Base-by-base conservation (phyloP, 2,888 invertebrate genomes). In the Neocrepidodera transversa region DNA sequence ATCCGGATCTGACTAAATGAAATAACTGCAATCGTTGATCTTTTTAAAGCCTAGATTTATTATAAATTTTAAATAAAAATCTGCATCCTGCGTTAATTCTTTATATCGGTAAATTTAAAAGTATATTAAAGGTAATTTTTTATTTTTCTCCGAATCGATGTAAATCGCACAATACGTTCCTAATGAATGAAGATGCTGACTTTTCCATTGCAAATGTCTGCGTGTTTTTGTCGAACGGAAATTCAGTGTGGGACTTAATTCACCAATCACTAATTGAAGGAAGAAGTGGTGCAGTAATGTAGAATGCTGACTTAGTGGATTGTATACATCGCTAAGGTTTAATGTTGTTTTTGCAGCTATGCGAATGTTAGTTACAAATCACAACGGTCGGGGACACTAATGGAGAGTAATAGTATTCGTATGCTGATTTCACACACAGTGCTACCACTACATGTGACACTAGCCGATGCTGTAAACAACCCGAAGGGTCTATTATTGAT, bases 391-490 rank as follows among this genome's bases (percentile, higher is more conserved):
- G 71, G 70, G 75, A 77, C 75, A 74, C 74, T 76, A 76, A 77
- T 76, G 75, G 76, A 76, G 77, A 77, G 68, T 76, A 76, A 77
- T 76, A 73, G 77, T 73, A 72, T 76, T 77, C 72, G 75, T 75
- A 76, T 77, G 77, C 74, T 77, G 76, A 77, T 77, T 76, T 72
- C 70, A 69, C 71, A 70, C 68, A 71, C 69, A 71, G 71, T 66
- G 68, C 68, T 67, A 64, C 71, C 68, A 68, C 69, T 70, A 71
- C 67, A 70, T 66, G 66, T 64, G 68, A 63, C 69, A 68, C 70
- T 66, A 67, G 64, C 63, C 56, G 58, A 62, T 59, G 62, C 65
- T 68, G 72, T 72, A 72, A 72, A 72, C 71, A 71, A 72, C 66
- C 67, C 66, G 60, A 62, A 62, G 60, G 64, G 61, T 60, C 68